Conservation (phyloP, 23 tunicate genomes). For the Halocynthia roretzi region DNA sequence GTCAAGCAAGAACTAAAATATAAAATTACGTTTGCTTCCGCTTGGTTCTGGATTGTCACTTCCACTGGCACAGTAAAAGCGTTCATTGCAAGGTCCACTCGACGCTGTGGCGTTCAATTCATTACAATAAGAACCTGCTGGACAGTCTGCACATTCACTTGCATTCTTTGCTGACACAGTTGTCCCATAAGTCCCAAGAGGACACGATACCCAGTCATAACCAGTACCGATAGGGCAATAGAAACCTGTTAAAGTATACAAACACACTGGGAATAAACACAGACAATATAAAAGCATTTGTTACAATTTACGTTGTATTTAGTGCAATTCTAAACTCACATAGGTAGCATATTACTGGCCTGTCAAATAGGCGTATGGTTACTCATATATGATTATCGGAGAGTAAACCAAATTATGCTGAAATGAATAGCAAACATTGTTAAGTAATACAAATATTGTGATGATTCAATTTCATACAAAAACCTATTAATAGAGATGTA, state of each 20-base stretch:
- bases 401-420: too few species aligned
- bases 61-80: constrained; percentile 65
- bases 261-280: background rate
- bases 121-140: constrained; percentile 72
- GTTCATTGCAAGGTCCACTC: constrained; percentile 57
- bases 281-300: background rate
- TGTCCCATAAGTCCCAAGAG: constrained; percentile 73
- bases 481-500: too few species aligned
- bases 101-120: constrained; percentile 32
- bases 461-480: too few species aligned
- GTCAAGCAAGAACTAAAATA: background rate
- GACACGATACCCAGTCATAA: constrained; percentile 54
- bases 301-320: background rate
- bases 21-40: constrained; percentile 52
- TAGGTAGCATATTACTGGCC: too few species aligned
- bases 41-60: constrained; percentile 45
- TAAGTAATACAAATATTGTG: too few species aligned
- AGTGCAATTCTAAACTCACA: too few species aligned
- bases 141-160: constrained; percentile 58
- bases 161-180: constrained; percentile 15
- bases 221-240: constrained; percentile 82
- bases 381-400: too few species aligned
- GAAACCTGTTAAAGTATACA: constrained; percentile 33
- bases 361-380: too few species aligned
- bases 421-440: too few species aligned